Evolutionary conservation across 2,888 invertebrate species (phyloP), one percentile per base, ranked within the genome.

Genomic region (Drosophila rellima): DNA sequence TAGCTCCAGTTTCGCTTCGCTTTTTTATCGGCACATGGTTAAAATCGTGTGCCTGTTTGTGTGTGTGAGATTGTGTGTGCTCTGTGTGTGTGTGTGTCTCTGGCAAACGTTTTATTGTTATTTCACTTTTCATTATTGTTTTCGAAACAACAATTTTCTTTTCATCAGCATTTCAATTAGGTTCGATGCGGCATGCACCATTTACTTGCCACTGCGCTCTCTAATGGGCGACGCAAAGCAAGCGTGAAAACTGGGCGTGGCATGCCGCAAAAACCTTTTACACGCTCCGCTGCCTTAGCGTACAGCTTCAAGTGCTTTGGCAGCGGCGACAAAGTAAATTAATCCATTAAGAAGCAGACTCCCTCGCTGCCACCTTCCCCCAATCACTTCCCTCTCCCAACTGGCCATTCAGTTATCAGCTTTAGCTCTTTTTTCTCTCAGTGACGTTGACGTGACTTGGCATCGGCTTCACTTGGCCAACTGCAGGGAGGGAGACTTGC

Each of bases 81-180:
- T 48, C 17, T 45, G 44, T 35, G 26, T 39, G n/a, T 50, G 60
- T 67, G 55, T 68, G 61, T 50, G 66, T 69, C 50, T 64, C 40
- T 70, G 78, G 52, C 63, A 82, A 85, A 65, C 83, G 73, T 77
- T 84, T 85, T 80, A 79, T 71, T 79, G 80, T 78, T 74, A 68
- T 86, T 82, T 81, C 86, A 75, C 66, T 86, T 83, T 85, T 77
- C 78, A 88, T 88, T 86, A 88, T 88, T 85, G 84, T 85, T 85
- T 81, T 87, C 79, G 62, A 75, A 86, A 78, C 64, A 86, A 70
- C 68, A 75, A 83, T 83, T 81, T 86, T 78, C 76, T 71, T 88
- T 88, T 86, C 86, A 88, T 82, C 81, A 78, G 81, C 81, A 82
- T 85, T 86, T 83, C 86, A 86, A 86, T 86, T 88, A 88, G 80